phyloP scores from a whole-genome alignment of 2,113 vertebrate species.

The Piaya cayana region DNA sequence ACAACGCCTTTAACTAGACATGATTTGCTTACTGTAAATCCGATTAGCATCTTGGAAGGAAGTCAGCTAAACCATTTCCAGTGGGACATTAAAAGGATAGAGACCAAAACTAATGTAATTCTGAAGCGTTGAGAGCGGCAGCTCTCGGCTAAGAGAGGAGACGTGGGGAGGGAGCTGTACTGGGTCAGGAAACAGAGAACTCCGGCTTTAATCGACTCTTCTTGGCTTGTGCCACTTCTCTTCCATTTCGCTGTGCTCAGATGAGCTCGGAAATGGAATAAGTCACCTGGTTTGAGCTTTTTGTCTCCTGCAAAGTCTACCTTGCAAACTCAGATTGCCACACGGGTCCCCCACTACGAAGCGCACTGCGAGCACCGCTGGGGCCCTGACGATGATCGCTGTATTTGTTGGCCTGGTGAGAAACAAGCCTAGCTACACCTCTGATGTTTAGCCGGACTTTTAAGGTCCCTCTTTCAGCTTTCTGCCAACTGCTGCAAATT shows the following conservation, averaged over 20 bases:
- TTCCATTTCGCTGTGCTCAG: neutral
- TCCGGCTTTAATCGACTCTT: neutral
- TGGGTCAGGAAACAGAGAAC: rapidly evolving
- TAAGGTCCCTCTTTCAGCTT: neutral
- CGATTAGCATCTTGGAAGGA: neutral
- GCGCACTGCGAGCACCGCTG: neutral
- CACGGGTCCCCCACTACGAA: neutral
- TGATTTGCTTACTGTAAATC: neutral
- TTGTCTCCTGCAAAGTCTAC: neutral
- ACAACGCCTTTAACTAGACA: neutral
- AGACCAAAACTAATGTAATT: neutral
- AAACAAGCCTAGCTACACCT: rapidly evolving
- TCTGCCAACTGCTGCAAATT: neutral
- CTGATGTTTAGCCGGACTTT: neutral
- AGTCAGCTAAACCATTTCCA: neutral
- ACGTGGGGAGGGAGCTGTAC: neutral
- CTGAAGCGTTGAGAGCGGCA: neutral
- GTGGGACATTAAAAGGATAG: neutral
- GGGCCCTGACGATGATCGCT: rapidly evolving
- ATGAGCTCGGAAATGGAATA: neutral
- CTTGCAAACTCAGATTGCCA: neutral
- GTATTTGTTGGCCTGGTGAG: neutral
- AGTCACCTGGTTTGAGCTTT: too few species aligned
- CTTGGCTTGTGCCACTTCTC: neutral
- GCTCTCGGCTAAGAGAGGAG: neutral